A percentile compares a stretch with the other conserved stretches of the same genome.
These are phyloP conservation scores for Meloe dianella DNA, from an alignment of 2,888 invertebrate species.

Conservation along the genomic window DNA sequence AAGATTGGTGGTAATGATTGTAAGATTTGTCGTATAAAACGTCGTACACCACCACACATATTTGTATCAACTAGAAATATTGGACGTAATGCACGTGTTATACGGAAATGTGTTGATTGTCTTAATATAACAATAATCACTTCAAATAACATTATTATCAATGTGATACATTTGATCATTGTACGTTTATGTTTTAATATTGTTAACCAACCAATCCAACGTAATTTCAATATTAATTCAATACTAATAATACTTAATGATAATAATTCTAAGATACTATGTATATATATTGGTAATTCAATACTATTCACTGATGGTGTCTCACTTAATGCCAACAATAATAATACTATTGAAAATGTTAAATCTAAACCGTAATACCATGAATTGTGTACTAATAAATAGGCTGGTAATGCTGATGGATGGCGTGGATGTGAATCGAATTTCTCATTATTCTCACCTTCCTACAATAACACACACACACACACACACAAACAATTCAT, in stretches of 20 bases:
- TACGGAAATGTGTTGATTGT: conserved; percentile 84
- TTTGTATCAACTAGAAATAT: conserved; percentile 87
- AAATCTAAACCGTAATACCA: conserved; percentile 87
- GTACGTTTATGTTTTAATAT: conserved; percentile 85
- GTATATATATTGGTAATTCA: conserved; percentile 78
- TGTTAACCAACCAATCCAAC: conserved; percentile 87
- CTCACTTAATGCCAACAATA: conserved; percentile 80
- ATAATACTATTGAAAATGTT: conserved; percentile 74
- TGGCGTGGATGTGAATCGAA: conserved; percentile 87
- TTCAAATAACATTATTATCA: conserved; percentile 82
- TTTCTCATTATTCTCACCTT: conserved; percentile 90
- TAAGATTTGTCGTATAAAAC: conserved; percentile 79
- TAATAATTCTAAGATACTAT: conserved; percentile 80
- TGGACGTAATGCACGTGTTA: conserved; percentile 85
- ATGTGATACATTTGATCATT: conserved; percentile 79
- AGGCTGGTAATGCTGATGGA: conserved; percentile 83
- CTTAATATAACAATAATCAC: conserved; percentile 79
- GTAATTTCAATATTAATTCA: conserved; percentile 78
- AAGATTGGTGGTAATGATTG: conserved; percentile 86
- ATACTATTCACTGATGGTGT: conserved; percentile 79
- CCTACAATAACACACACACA: conserved; percentile 62
- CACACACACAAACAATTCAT: not conserved
- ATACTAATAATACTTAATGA: conserved; percentile 78
- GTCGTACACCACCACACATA: conserved; percentile 78
- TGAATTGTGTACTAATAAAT: conserved; percentile 83